Evolutionary conservation across 2,888 invertebrate species (phyloP).

Genomic region (Ptycholaimellus sp.): DNA sequence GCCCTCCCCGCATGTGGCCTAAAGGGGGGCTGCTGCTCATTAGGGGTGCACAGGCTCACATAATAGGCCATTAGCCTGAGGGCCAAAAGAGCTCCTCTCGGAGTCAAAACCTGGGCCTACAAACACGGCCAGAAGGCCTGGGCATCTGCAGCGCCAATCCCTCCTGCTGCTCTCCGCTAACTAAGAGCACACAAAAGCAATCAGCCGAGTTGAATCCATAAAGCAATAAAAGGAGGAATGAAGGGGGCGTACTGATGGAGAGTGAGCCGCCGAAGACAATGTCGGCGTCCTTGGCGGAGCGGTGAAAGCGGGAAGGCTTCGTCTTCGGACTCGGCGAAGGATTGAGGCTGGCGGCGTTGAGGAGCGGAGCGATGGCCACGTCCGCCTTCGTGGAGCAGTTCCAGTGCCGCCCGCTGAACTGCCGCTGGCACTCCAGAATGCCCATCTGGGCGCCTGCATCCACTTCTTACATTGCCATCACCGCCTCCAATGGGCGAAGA

Average conservation of each 20-base stretch:
- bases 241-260: constrained; percentile 45
- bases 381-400: constrained; percentile 22
- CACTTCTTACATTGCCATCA: background rate
- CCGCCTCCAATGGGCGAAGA: background rate
- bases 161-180: background rate
- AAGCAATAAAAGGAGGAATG: background rate
- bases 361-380: too few species aligned
- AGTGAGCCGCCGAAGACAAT: constrained; percentile 61
- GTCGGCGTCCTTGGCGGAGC: constrained; percentile 36
- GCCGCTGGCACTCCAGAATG: constrained; percentile 29
- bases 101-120: background rate
- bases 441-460: constrained; percentile 24
- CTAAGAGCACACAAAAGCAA: background rate
- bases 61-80: background rate
- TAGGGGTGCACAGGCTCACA: too few species aligned
- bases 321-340: too few species aligned
- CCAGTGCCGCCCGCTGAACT: constrained; percentile 29
- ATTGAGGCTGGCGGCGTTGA: too few species aligned
- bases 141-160: background rate
- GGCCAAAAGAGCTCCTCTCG: background rate
- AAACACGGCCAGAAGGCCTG: background rate
- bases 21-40: too few species aligned
- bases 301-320: too few species aligned
- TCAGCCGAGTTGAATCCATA: background rate
- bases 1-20: too few species aligned